These are phyloP conservation scores for Steromphala cineraria DNA, from an alignment of 2,888 invertebrate genomes.

Conservation along the genomic window DNA sequence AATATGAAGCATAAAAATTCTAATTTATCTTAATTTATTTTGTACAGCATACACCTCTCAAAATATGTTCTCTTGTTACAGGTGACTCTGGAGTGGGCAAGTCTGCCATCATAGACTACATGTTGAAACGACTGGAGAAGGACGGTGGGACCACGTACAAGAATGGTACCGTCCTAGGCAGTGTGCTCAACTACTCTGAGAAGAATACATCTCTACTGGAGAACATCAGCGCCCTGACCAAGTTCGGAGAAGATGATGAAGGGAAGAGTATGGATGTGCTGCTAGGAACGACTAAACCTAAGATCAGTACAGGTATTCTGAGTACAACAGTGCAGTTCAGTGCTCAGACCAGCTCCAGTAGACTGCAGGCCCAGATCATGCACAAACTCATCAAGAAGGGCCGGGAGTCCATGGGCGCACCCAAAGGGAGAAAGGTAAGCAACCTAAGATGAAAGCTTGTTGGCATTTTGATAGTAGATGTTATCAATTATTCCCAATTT, in stretches of 20 bases:
- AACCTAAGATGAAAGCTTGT: no score
- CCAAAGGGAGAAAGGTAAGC: conserved; percentile 70
- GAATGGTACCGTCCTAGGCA: conserved; percentile 68
- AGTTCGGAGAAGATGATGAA: conserved; percentile 58
- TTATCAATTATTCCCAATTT: no score
- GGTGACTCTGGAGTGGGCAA: conserved; percentile 75
- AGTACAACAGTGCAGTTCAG: conserved; percentile 73
- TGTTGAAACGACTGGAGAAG: conserved; percentile 67
- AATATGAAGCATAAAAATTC: no score
- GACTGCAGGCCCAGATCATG: conserved; percentile 70
- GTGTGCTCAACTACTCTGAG: conserved; percentile 72
- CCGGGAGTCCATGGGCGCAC: conserved; percentile 72
- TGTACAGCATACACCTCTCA: no score
- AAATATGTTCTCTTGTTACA: conserved; percentile 38
- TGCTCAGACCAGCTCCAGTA: conserved; percentile 73
- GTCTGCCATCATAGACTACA: conserved; percentile 71
- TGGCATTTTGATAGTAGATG: no score
- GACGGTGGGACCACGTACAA: conserved; percentile 69
- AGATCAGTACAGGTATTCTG: conserved; percentile 55
- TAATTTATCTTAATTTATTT: no score
- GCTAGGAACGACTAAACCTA: conserved; percentile 50
- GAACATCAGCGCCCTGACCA: conserved; percentile 70
- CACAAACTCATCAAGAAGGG: conserved; percentile 74
- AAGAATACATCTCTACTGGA: conserved; percentile 69
- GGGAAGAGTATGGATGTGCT: conserved; percentile 58